Evolutionary conservation across 2,888 invertebrate genomes (phyloP).

Genomic region (Drosophila setosimentum): DNA sequence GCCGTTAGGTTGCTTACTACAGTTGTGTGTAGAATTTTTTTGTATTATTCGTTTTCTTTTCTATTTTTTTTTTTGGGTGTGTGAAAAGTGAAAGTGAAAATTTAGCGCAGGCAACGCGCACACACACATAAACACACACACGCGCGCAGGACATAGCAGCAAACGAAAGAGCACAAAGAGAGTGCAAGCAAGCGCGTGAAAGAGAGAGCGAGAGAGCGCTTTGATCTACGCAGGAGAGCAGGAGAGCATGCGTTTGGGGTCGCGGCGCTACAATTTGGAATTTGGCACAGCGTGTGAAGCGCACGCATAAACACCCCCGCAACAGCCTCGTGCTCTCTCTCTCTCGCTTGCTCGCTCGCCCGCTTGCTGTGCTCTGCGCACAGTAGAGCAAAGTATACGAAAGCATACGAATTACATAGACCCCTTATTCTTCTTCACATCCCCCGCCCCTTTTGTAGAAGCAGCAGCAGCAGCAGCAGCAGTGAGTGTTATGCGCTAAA

Average conservation of each 20-base stretch:
- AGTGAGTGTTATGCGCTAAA: constrained; percentile 63
- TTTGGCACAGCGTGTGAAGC: constrained; percentile 68
- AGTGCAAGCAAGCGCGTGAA: constrained; percentile 26
- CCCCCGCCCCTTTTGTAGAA: constrained; percentile 15
- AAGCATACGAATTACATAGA: constrained; percentile 20
- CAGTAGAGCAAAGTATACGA: constrained; percentile 18
- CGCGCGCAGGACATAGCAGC: constrained; percentile 41
- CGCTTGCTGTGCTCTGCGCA: constrained; percentile 16
- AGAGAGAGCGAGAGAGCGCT: constrained; percentile 6
- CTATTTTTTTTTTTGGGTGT: constrained; percentile 80
- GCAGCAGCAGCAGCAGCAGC: constrained; percentile 26
- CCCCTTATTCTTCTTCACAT: constrained; percentile 5
- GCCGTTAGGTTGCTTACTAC: constrained; percentile 35
- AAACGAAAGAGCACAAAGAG: constrained; percentile 47
- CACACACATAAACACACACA: constrained; percentile 28
- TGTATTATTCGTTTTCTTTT: constrained; percentile 23
- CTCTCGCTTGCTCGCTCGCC: constrained; percentile 18
- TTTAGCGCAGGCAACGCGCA: constrained; percentile 65
- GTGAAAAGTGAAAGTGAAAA: constrained; percentile 84
- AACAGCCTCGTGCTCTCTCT: constrained; percentile 22
- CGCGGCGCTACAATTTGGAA: constrained; percentile 48
- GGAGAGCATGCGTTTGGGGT: constrained; percentile 42
- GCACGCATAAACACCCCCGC: constrained; percentile 68
- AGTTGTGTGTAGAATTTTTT: constrained; percentile 38
- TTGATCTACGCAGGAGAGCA: constrained; percentile 42